Evolutionary conservation across 2,888 invertebrate species (phyloP).

Genomic region (Netelia melanura): DNA sequence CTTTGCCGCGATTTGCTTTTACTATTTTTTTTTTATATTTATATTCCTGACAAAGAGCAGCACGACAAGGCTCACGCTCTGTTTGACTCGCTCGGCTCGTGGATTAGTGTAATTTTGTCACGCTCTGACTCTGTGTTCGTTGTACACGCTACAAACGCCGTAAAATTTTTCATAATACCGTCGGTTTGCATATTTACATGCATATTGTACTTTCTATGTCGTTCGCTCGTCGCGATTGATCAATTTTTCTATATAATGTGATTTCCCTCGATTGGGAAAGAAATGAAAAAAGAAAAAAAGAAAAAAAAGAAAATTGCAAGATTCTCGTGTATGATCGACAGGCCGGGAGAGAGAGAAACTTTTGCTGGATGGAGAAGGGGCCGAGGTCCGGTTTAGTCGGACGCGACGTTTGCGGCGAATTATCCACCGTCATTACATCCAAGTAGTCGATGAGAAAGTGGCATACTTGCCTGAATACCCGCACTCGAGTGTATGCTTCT

Average conservation of each 20-base stretch:
- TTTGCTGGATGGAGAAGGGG: neutral
- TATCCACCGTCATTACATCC: slow-evolving; percentile 45
- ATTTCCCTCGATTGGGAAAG: slow-evolving; percentile 43
- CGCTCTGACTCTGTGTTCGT: slow-evolving; percentile 75
- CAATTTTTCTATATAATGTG: slow-evolving; percentile 60
- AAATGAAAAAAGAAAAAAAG: neutral
- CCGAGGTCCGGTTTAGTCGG: slow-evolving; percentile 58
- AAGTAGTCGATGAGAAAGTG: slow-evolving; percentile 73
- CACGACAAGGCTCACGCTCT: slow-evolving; percentile 74
- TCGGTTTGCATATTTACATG: neutral
- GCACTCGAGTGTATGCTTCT: slow-evolving; percentile 40
- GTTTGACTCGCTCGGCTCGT: slow-evolving; percentile 73
- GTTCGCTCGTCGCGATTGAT: slow-evolving; percentile 62
- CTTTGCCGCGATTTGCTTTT: slow-evolving; percentile 75
- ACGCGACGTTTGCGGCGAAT: slow-evolving; percentile 48
- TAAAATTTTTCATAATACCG: slow-evolving; percentile 19
- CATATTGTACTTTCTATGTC: slow-evolving; percentile 79
- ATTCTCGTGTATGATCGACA: slow-evolving; percentile 4
- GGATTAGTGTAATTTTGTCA: slow-evolving; percentile 78
- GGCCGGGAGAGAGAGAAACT: slow-evolving; percentile 11
- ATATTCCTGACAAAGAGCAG: slow-evolving; percentile 35
- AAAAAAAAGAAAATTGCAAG: slow-evolving; percentile 9
- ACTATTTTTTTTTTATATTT: slow-evolving; percentile 68
- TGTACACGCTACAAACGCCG: slow-evolving; percentile 40
- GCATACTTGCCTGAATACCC: slow-evolving; percentile 79